Conservation (phyloP, 2,888 invertebrate genomes). For the Buathra laborator region DNA sequence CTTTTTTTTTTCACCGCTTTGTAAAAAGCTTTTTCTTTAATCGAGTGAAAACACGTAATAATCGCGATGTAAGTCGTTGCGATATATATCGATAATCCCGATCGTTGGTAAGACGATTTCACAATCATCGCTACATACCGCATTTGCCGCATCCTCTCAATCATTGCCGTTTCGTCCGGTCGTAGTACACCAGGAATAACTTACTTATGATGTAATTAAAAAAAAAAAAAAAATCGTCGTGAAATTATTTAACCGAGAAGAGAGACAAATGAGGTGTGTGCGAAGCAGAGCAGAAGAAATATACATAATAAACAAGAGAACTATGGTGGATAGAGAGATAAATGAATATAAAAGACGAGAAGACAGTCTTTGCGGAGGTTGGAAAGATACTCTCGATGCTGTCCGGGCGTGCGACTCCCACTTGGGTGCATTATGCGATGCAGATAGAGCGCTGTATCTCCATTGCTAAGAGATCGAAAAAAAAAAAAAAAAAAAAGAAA, state of each 20-base stretch:
- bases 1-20: neutral
- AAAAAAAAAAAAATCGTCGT: neutral
- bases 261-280: slow-evolving; percentile 7
- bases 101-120: neutral
- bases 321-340: slow-evolving; percentile 15
- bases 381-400: slow-evolving; percentile 20
- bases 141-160: slow-evolving; percentile 5
- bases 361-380: slow-evolving; percentile 44
- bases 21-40: neutral
- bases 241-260: neutral
- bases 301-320: slow-evolving; percentile 21
- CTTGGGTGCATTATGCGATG: slow-evolving; percentile 39
- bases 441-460: slow-evolving; percentile 11
- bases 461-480: neutral
- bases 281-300: slow-evolving; percentile 33
- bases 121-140: slow-evolving; percentile 2
- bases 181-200: neutral
- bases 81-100: neutral
- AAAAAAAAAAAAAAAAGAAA: neutral
- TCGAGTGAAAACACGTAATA: neutral
- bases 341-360: slow-evolving; percentile 29
- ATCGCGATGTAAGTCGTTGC: neutral
- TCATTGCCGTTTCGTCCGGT: neutral
- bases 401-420: slow-evolving; percentile 51
- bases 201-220: neutral